Percentiles rank a stretch among this genome's conserved stretches.
Evolutionary conservation across 2,113 vertebrate species (phyloP).

Genomic region (Charina bottae): DNA sequence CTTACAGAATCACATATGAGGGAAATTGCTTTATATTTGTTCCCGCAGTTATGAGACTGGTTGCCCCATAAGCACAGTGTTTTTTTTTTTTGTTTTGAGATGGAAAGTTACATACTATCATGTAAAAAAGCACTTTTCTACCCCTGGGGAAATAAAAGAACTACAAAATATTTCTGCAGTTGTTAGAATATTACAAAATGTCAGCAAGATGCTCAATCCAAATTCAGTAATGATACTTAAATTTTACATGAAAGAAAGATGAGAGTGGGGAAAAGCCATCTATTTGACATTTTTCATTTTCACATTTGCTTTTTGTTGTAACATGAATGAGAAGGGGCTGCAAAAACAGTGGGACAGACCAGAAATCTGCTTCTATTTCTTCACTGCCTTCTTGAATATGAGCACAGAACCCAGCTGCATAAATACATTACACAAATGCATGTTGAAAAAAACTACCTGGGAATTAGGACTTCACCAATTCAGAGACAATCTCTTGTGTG

Average conservation of each 20-base stretch:
- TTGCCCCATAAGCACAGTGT: neutral
- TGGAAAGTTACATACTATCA: neutral
- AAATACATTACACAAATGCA: neutral
- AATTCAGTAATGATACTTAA: neutral
- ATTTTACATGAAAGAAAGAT: neutral
- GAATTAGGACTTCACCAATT: neutral
- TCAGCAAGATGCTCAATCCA: neutral
- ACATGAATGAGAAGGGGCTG: neutral
- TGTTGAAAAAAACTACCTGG: neutral
- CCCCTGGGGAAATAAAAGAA: neutral
- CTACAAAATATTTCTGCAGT: neutral
- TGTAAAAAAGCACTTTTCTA: neutral
- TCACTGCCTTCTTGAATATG: accelerated
- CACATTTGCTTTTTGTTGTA: neutral
- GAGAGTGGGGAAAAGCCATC: neutral
- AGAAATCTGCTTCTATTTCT: neutral
- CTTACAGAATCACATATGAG: neutral
- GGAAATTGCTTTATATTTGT: neutral
- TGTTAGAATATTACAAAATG: neutral
- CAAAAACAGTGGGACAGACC: neutral
- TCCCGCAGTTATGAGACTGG: neutral
- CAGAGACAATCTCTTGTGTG: neutral
- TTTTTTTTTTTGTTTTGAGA: neutral
- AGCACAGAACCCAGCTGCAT: neutral
- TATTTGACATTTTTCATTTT: constrained; percentile 10